Percentiles rank a stretch among this genome's conserved stretches.
Evolutionary conservation across 2,113 vertebrate species (phyloP).

Genomic region (Crocuta crocuta): DNA sequence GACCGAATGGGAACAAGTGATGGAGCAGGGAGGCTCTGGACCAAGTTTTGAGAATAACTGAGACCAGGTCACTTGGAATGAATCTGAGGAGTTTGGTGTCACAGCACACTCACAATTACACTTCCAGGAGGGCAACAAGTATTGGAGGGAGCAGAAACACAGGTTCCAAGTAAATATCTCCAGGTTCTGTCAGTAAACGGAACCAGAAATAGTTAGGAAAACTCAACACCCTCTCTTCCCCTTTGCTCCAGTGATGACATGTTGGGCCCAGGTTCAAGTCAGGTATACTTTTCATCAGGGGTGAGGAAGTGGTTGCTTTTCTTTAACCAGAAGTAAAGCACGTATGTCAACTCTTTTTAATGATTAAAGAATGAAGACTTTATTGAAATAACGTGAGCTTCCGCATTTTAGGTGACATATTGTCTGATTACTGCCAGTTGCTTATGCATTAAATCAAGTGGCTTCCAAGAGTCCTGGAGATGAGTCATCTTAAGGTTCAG

Average conservation of each 20-base stretch:
- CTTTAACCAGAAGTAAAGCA: constrained; percentile 75
- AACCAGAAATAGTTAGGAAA: constrained; percentile 83
- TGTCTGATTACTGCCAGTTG: not conserved
- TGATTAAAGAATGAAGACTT: constrained; percentile 81
- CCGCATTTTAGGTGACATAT: constrained; percentile 47
- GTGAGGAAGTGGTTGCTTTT: constrained; percentile 71
- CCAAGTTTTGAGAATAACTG: constrained; percentile 82
- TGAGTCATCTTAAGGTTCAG: not conserved
- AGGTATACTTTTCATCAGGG: constrained; percentile 68
- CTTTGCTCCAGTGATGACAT: constrained; percentile 59
- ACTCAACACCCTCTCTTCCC: constrained; percentile 40
- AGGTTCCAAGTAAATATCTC: constrained; percentile 80
- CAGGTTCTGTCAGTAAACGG: constrained; percentile 84
- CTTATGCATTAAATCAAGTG: not conserved
- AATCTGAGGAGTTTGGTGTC: constrained; percentile 82
- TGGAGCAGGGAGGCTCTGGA: constrained; percentile 20
- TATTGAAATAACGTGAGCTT: constrained; percentile 73
- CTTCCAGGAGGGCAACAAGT: constrained; percentile 77
- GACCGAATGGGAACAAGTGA: constrained; percentile 79
- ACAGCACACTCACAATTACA: constrained; percentile 77
- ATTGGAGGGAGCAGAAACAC: constrained; percentile 67
- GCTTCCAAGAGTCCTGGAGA: constrained; percentile 6
- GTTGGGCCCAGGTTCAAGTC: constrained; percentile 70
- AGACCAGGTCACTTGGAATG: constrained; percentile 85
- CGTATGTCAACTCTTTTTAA: constrained; percentile 73